Base-by-base conservation (phyloP, 2,888 invertebrate genomes). In the Cabera pusaria region DNA sequence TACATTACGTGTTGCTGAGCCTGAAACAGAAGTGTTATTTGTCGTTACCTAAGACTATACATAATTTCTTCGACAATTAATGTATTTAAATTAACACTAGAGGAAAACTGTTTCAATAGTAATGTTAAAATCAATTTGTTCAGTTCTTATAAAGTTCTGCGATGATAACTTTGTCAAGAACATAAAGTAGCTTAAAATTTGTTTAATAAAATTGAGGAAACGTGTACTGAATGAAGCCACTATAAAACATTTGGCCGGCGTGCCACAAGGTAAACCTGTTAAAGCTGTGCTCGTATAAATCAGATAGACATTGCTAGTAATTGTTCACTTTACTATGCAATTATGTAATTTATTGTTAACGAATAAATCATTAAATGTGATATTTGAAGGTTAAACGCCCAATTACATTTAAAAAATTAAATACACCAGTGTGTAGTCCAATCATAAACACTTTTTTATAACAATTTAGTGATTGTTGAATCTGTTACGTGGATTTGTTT, bases 201-300 rank as follows among this genome's bases (percentile, higher is more conserved):
- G n/a, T n/a, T n/a, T n/a, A n/a, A n/a, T n/a, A n/a, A n/a, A n/a
- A n/a, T n/a, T n/a, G n/a, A n/a, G n/a, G n/a, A n/a, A n/a, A n/a
- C n/a, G n/a, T n/a, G n/a, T n/a, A n/a, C n/a, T n/a, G n/a, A n/a
- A n/a, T n/a, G n/a, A n/a, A n/a, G n/a, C n/a, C n/a, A n/a, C n/a
- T n/a, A 64, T 70, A 59, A 58, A 66, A 48, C 60, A 57, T 64
- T 67, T 46, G 49, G 44, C 49, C 47, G 49, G 44, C 49, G 45
- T 17, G 35, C 47, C 59, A 57, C 69, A 72, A 73, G 75, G 73
- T 51, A 59, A 74, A 68, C 72, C 51, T 44, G 70, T 61, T 64
- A 52, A 44, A 51, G 37, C n/a, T 57, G 50, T 56, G 52, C 49
- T 60, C 51, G 54, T 53, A 59, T 64, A 63, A 62, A 66, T 66